Evolutionary conservation across 2,888 invertebrate species (phyloP).

Genomic region (Drosophila picticornis): DNA sequence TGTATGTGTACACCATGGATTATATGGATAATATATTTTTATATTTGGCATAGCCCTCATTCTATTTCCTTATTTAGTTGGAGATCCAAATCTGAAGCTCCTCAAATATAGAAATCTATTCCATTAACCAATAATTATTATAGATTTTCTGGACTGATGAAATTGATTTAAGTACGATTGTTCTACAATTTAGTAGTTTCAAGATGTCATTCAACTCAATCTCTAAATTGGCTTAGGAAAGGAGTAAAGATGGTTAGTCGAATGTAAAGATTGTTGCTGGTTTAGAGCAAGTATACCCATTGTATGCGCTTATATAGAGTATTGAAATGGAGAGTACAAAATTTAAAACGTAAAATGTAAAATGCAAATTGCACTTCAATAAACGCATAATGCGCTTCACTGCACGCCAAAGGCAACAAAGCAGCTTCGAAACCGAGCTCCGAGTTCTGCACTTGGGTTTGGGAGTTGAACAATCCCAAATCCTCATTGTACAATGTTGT

Average conservation of each 20-base stretch:
- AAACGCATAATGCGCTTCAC: constrained; percentile 70
- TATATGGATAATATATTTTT: not conserved
- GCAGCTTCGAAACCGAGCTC: constrained; percentile 20
- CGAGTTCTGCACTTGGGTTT: not conserved
- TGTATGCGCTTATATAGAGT: constrained; percentile 2
- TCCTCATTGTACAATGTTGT: constrained; percentile 17
- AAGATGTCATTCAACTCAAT: not conserved
- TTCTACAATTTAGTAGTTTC: not conserved
- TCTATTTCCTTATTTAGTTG: not conserved
- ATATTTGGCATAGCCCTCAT: not conserved
- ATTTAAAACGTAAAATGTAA: constrained; percentile 42
- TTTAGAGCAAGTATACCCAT: not conserved
- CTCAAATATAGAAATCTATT: not conserved
- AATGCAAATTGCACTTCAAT: constrained; percentile 66
- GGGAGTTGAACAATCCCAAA: constrained; percentile 4
- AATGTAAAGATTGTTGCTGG: not conserved
- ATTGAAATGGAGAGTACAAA: constrained; percentile 34
- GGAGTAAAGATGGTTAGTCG: not conserved
- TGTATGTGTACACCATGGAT: not conserved
- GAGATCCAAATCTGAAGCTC: not conserved
- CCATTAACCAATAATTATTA: not conserved
- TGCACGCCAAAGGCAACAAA: constrained; percentile 67
- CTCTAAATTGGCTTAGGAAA: not conserved
- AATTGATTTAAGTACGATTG: not conserved
- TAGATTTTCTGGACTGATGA: not conserved